Conservation (phyloP, 2,888 invertebrate genomes). For the Pandemis cinnamomeana region DNA sequence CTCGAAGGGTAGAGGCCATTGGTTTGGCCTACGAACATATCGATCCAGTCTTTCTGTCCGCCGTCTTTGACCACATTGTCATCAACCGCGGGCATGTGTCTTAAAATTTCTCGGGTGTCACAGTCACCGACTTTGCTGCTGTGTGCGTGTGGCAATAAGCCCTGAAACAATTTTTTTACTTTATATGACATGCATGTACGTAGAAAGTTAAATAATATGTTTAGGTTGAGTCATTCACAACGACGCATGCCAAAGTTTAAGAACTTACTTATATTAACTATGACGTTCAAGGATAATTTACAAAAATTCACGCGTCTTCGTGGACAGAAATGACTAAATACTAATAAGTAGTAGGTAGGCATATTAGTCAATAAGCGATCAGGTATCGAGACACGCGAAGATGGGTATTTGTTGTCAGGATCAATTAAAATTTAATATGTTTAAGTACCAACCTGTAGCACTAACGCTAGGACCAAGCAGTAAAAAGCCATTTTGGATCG, state of each 20-base stretch:
- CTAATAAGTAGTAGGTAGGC: neutral
- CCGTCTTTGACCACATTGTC: slow-evolving; percentile 54
- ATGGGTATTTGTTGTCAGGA: neutral
- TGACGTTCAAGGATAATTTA: too few species aligned
- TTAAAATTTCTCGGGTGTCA: slow-evolving; percentile 49
- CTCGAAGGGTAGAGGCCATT: slow-evolving; percentile 58
- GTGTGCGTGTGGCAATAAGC: slow-evolving; percentile 57
- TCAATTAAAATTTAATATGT: slow-evolving; percentile 12
- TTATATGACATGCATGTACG: neutral
- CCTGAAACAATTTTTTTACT: slow-evolving; percentile 53
- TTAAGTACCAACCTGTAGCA: slow-evolving; percentile 64
- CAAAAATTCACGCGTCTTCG: too few species aligned
- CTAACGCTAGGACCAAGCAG: slow-evolving; percentile 66
- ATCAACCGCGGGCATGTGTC: slow-evolving; percentile 48
- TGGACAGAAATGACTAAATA: neutral
- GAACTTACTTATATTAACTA: too few species aligned
- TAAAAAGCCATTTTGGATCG: slow-evolving; percentile 64
- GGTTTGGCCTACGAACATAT: slow-evolving; percentile 58
- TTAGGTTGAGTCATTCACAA: too few species aligned
- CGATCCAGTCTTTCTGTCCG: slow-evolving; percentile 64
- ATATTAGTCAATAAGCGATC: neutral
- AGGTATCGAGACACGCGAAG: neutral
- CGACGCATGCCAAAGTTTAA: too few species aligned
- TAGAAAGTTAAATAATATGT: too few species aligned
- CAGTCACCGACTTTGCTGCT: slow-evolving; percentile 47